Percentiles rank a stretch among this genome's conserved stretches.
These are phyloP conservation scores for Coilia nasus DNA, from an alignment of 2,797 vertebrate genomes.

Conservation along the genomic window DNA sequence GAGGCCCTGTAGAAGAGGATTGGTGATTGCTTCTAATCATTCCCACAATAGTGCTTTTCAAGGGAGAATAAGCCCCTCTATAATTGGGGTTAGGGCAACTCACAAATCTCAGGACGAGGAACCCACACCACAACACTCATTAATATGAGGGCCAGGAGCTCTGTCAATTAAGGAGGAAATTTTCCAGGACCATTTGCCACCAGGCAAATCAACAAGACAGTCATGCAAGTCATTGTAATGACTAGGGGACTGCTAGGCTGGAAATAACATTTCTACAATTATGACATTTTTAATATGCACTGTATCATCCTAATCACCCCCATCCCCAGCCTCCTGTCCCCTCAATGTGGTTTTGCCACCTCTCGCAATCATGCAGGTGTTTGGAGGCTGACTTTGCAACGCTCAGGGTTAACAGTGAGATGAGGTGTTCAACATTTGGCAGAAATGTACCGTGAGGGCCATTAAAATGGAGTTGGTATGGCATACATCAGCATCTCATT, in stretches of 20 bases:
- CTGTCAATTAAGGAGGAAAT: constrained; percentile 56
- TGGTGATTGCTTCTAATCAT: constrained; percentile 61
- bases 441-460: constrained; percentile 20
- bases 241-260: neutral
- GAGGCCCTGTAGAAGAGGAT: constrained; percentile 55
- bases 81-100: constrained; percentile 47
- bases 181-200: constrained; percentile 36
- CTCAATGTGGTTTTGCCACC: neutral
- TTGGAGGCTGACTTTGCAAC: neutral
- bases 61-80: constrained; percentile 24
- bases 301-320: neutral
- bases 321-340: no score
- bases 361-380: neutral
- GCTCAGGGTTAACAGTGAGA: constrained; percentile 31
- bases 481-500: constrained; percentile 41
- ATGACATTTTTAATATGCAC: neutral
- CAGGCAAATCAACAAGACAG: constrained; percentile 35
- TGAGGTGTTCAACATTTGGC: constrained; percentile 32
- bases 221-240: neutral
- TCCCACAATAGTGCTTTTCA: constrained; percentile 52
- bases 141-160: constrained; percentile 56
- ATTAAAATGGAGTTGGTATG: neutral
- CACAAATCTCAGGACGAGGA: constrained; percentile 25
- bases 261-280: neutral
- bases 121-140: constrained; percentile 47